Percentiles rank a stretch among this genome's conserved stretches.
Conservation (phyloP, 1,140 invertebrate species). For the Heliconius eleuchia region DNA sequence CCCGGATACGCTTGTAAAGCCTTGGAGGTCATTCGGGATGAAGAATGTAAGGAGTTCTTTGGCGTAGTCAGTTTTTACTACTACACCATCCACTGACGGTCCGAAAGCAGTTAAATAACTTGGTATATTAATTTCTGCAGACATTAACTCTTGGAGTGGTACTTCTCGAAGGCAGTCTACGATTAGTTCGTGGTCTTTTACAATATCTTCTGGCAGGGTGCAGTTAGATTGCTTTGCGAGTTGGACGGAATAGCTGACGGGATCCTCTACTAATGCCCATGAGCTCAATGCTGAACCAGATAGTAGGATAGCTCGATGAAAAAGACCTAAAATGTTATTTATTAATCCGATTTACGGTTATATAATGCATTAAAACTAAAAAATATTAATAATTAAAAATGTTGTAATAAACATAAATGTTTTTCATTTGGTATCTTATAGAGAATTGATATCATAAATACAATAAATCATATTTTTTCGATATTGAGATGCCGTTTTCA, state of each 20-base stretch:
- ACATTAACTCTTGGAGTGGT: slow-evolving; percentile 88
- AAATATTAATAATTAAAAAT: no score
- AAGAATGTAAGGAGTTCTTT: slow-evolving; percentile 86
- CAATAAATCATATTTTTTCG: no score
- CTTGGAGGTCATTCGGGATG: slow-evolving; percentile 58
- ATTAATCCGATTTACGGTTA: no score
- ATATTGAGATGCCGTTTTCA: no score
- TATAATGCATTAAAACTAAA: no score
- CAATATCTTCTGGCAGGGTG: slow-evolving; percentile 88
- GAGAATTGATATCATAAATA: no score
- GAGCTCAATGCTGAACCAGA: slow-evolving; percentile 96
- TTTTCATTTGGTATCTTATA: no score
- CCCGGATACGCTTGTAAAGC: slow-evolving; percentile 64
- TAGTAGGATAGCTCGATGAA: slow-evolving; percentile 94
- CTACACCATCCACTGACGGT: slow-evolving; percentile 92
- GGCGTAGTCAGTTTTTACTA: slow-evolving; percentile 90
- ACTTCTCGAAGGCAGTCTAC: slow-evolving; percentile 91
- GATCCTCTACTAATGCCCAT: slow-evolving; percentile 96
- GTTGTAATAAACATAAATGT: no score
- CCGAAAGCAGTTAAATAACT: slow-evolving; percentile 93
- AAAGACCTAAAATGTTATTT: slow-evolving; percentile 84
- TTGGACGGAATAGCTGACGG: slow-evolving; percentile 91
- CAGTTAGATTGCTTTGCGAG: slow-evolving; percentile 94
- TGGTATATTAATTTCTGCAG: slow-evolving; percentile 89
- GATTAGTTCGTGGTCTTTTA: slow-evolving; percentile 89